Base-by-base conservation (phyloP, 2,113 vertebrate genomes). In the Hoplias malabaricus region DNA sequence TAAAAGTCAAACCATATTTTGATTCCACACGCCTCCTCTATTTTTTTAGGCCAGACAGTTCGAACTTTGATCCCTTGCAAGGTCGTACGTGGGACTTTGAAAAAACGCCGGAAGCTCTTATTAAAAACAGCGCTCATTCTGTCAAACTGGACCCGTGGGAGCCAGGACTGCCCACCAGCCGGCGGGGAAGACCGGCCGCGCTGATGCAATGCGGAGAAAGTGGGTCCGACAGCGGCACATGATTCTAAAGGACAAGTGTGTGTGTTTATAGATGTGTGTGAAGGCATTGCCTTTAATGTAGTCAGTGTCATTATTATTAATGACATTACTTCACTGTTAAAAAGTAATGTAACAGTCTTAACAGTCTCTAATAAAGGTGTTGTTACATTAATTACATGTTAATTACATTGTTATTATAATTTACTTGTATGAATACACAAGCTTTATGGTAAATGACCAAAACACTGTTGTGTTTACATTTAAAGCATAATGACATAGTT, bases 151-250 rank as follows among this genome's bases (percentile, higher is more conserved):
- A 21, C 33, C 36, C 23, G 14, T 5, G 25, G 57, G 40, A 34
- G 33, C 57, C 29, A 0, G 13, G 29, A 6, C 53, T 50, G 59
- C 57, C 56, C 57, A 40, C 9, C 43, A 63, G 42, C 16, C 79
- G 23, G 46, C 34, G 21, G n/a, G 48, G 67, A 33, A 65, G 43
- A n/a, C 16, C 23, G 66, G 31, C 46, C 14, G 1, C 34, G 63
- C 62, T 78, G 80, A 82, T 50, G 69, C 74, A 82, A 82, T 40
- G 42, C n/a, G 27, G 53, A 29, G 69, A 78, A 78, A 78, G 43
- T 23, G 34, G 29, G 61, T 73, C 50, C 70, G 29, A 73, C 74
- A 81, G 19, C 9, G 34, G 13, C 5, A n/a, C 50, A 16, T 67
- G 42, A 66, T 59, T 59, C 54, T 59, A 72, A 66, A 67, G 59